Evolutionary conservation across 2,113 vertebrate species (phyloP).

Genomic region (Columba janthina): DNA sequence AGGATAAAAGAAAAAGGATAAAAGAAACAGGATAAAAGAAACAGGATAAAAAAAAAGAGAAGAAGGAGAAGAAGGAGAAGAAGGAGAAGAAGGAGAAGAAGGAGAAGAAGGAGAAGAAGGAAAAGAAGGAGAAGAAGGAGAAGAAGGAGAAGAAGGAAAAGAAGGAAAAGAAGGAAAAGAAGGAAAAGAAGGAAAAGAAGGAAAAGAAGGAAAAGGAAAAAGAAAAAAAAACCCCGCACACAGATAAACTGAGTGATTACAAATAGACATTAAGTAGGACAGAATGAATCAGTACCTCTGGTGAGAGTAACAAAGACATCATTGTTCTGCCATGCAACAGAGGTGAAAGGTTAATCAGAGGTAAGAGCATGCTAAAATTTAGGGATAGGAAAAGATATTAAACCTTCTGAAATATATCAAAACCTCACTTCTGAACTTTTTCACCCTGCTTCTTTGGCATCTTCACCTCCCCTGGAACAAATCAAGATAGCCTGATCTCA

Average conservation of each 20-base stretch:
- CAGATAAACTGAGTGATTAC: neutral
- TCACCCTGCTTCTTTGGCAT: neutral
- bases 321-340: neutral
- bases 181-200: too few species aligned
- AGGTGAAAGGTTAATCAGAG: conserved; percentile 15
- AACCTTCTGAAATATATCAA: conserved; percentile 4
- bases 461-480: neutral
- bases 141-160: too few species aligned
- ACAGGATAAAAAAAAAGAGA: too few species aligned
- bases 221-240: neutral
- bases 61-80: too few species aligned
- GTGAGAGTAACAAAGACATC: neutral
- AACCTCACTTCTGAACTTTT: conserved; percentile 21
- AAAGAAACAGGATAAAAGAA: too few species aligned
- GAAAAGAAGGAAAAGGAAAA: neutral
- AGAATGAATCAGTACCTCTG: neutral
- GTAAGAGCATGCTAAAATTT: conserved; percentile 33
- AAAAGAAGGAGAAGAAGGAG: too few species aligned
- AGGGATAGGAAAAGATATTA: neutral
- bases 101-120: too few species aligned
- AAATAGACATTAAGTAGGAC: neutral
- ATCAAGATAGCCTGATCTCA: neutral
- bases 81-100: neutral
- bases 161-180: too few species aligned
- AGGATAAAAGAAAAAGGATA: too few species aligned